Conservation (phyloP, 2,113 vertebrate genomes). For the Oryzias woworae region DNA sequence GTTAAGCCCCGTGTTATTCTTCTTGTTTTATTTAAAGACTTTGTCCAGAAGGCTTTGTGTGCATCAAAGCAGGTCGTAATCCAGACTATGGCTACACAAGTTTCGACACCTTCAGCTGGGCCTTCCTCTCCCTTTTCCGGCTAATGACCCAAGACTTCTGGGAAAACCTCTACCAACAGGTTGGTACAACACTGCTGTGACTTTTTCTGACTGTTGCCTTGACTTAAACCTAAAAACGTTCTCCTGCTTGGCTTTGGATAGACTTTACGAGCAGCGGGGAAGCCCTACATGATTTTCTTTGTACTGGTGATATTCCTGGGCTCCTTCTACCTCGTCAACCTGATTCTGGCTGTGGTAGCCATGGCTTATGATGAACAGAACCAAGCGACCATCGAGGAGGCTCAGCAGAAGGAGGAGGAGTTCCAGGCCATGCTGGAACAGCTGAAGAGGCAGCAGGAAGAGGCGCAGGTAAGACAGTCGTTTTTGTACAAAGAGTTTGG, state of each 20-base stretch:
- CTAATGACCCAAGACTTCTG: slow-evolving; percentile 99
- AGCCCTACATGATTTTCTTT: slow-evolving; percentile 99
- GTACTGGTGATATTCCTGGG: slow-evolving; percentile 98
- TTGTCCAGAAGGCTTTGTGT: slow-evolving; percentile 92
- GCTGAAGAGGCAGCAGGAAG: slow-evolving; percentile 95
- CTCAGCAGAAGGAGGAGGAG: slow-evolving; percentile 94
- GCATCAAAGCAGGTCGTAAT: slow-evolving; percentile 91
- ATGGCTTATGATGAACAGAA: slow-evolving; percentile 99
- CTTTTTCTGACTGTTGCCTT: not conserved
- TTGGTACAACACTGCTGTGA: slow-evolving; percentile 34
- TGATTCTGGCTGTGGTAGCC: slow-evolving; percentile 97
- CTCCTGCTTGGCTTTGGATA: slow-evolving; percentile 44
- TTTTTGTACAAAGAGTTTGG: not conserved
- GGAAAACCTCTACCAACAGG: slow-evolving; percentile 98
- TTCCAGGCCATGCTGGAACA: slow-evolving; percentile 98
- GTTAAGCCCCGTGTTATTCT: not conserved
- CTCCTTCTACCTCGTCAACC: slow-evolving; percentile 96
- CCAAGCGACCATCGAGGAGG: slow-evolving; percentile 93
- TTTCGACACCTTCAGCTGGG: slow-evolving; percentile 98
- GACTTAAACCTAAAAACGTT: no score
- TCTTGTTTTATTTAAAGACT: slow-evolving; percentile 71
- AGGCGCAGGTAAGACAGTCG: slow-evolving; percentile 85
- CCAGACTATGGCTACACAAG: slow-evolving; percentile 97
- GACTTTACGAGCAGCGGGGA: slow-evolving; percentile 94
- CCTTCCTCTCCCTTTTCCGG: slow-evolving; percentile 96